Evolutionary conservation across 2,888 invertebrate species (phyloP).

Genomic region (Anthrax anthrax): DNA sequence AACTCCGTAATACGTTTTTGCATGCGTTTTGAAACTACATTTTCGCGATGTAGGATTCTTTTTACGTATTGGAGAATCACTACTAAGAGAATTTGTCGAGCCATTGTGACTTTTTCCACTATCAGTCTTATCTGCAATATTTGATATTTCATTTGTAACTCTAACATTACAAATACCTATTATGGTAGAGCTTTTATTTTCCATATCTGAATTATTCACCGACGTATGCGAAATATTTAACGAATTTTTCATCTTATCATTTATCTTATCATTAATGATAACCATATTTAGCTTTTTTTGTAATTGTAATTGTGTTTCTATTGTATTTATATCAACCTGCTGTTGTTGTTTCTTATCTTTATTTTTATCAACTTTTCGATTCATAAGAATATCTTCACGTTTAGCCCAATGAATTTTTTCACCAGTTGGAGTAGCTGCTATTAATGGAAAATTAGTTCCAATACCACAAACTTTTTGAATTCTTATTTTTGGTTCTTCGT

Average conservation of each 20-base stretch:
- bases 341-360: slow-evolving; percentile 1
- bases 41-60: slow-evolving; percentile 20
- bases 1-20: slow-evolving; percentile 21
- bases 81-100: slow-evolving; percentile 11
- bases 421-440: slow-evolving; percentile 13
- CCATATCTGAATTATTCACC: slow-evolving; percentile 1
- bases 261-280: slow-evolving; percentile 6
- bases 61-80: slow-evolving; percentile 10
- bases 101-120: slow-evolving; percentile 8
- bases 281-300: not conserved
- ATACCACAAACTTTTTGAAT: slow-evolving; percentile 4
- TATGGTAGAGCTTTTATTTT: slow-evolving; percentile 5
- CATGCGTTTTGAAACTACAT: slow-evolving; percentile 33
- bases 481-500: slow-evolving; percentile 3
- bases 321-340: not conserved
- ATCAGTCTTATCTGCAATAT: slow-evolving; percentile 9
- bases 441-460: slow-evolving; percentile 17
- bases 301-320: slow-evolving; percentile 4
- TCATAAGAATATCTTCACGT: slow-evolving; percentile 19
- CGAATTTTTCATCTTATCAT: not conserved
- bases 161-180: not conserved
- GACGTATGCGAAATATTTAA: not conserved
- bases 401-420: slow-evolving; percentile 28
- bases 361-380: slow-evolving; percentile 7
- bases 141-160: not conserved